Evolutionary conservation across 2,113 vertebrate genomes (phyloP), one percentile per base, ranked within the genome.

Genomic region (Podiceps cristatus): DNA sequence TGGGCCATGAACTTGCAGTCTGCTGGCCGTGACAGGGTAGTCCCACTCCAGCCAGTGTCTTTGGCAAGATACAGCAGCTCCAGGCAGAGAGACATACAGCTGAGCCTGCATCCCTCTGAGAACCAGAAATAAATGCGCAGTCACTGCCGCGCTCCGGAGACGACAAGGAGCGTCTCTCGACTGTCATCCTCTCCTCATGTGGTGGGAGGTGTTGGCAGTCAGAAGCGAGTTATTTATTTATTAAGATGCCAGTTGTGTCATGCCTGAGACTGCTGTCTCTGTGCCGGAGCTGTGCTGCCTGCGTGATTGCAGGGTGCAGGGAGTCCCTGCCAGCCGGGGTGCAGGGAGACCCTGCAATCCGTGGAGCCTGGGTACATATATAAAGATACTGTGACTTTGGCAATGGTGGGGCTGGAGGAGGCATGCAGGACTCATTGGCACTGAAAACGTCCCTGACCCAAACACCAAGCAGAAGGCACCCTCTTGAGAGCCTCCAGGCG

Each of bases 151-250:
- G 1, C 86, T 92, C 62, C 3, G 6, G 63, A 62, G 66, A 18
- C 45, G 44, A 79, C 73, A 89, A 78, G 73, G 67, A 94, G 74
- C 1, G 25, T 93, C 74, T 79, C 87, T 94, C 25, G 0, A 77
- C 82, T 93, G 92, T 90, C 5, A 9, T 88, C 73, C 81, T 88
- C 85, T 88, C 71, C 33, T 2, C 79, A 62, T 85, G 35, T 88
- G 80, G 74, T 96, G 58, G 90, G 85, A 94, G 93, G 77, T 93
- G 84, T 90, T 90, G 93, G 87, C 91, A 91, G 92, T 47, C 45
- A 93, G 62, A 93, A 73, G 28, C 0, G 2, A 90, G 66, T 91
- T 95, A 88, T 50, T 97, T 94, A 94, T 96, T 96, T 97, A 86
- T 93, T 89, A 88, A 84, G 60, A 81, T 96, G 64, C 80, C 53